Evolutionary conservation across 2,113 vertebrate species (phyloP).

Genomic region (Hassar affinis): DNA sequence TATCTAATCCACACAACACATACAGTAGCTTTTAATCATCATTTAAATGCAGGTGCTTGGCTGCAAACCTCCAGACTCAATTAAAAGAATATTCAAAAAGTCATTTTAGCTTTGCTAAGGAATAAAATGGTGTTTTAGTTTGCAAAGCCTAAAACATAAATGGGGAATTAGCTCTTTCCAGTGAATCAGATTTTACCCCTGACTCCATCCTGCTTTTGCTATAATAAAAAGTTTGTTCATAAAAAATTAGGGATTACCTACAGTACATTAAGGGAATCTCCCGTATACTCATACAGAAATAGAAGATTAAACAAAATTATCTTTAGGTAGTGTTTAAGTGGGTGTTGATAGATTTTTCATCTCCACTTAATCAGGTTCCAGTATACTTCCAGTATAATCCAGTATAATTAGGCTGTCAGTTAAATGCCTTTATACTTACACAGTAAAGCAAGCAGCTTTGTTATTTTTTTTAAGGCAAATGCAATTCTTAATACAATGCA

Average conservation of each 20-base stretch:
- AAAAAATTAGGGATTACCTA: conserved; percentile 23
- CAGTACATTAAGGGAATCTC: conserved; percentile 8
- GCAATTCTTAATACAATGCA: neutral
- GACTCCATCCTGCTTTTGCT: neutral
- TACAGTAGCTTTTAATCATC: neutral
- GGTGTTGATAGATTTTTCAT: neutral
- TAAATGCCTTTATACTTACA: neutral
- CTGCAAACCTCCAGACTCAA: neutral
- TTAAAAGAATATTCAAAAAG: neutral
- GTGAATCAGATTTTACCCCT: conserved; percentile 15
- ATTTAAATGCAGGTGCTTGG: neutral
- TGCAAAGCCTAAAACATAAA: neutral
- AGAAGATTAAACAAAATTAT: neutral
- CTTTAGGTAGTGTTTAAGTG: neutral
- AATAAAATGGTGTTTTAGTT: neutral
- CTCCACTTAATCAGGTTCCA: neutral
- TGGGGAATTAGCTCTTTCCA: neutral
- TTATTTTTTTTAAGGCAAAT: neutral
- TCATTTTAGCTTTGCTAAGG: neutral
- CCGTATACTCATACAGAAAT: neutral
- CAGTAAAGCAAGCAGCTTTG: neutral
- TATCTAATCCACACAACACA: neutral
- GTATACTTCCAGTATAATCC: neutral
- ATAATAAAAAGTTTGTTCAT: conserved; percentile 6
- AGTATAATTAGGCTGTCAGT: neutral